Evolutionary conservation across 2,797 vertebrate genomes (phyloP), one percentile per base, ranked within the genome.

Genomic region (Pogonophryne albipinna): DNA sequence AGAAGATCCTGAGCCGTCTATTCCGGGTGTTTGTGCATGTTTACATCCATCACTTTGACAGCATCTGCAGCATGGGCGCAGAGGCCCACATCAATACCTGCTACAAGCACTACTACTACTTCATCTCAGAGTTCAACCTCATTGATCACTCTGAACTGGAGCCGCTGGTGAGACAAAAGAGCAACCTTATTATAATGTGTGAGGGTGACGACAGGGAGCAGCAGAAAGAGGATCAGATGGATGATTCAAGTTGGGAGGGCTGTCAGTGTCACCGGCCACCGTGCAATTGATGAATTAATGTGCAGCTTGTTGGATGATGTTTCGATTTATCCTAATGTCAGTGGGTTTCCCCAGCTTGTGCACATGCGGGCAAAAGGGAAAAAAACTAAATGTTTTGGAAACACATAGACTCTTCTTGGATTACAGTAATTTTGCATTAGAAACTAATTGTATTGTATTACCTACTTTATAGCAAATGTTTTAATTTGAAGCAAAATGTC

Each of bases 81-180:
- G 98, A 99, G 86, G 98, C 98, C 3, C 98, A 99, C 0, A 98
- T 99, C 93, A 99, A 99, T 87, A 99, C 98, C 90, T 99, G 98
- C 94, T 99, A 99, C 95, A 99, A 99, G 83, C 98, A 99, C 90
- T 99, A 98, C 90, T 99, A 98, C 91, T 99, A 96, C 92, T 99
- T 99, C 95, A 99, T 98, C 91, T 96, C 93, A 0, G 97, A 99
- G 92, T 99, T 99, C 94, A 97, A 96, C 92, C 96, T 99, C 65
- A 95, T 99, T 69, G 97, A 99, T 87, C 95, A 98, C 82, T 95
- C 96, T 44, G 98, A 99, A 85, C 94, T 99, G 75, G 96, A 97
- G 89, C 98, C 98, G 13, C 91, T 99, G 97, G 98, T 99, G 91
- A 98, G 98, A 83, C 50, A 34, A 55, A 58, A 15, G 61, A 4